These are phyloP conservation scores for Boloria selene DNA, from an alignment of 2,888 invertebrate species.

Conservation along the genomic window DNA sequence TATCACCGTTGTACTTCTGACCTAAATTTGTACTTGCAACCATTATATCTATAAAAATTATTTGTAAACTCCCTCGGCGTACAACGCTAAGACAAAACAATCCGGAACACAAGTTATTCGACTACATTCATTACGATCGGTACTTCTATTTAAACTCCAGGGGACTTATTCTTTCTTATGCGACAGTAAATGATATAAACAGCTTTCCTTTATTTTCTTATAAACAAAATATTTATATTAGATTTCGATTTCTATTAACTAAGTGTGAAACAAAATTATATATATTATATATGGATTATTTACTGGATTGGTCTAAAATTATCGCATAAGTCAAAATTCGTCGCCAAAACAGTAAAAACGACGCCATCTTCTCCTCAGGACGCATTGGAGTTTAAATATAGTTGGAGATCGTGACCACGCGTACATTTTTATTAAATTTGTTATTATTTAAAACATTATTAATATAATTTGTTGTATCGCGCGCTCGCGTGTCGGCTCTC, in stretches of 20 bases:
- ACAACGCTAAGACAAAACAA: conserved; percentile 67
- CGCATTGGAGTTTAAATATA: conserved; percentile 57
- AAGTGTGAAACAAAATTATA: no score
- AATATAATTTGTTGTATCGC: conserved; percentile 81
- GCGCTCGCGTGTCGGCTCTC: conserved; percentile 62
- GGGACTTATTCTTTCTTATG: neutral
- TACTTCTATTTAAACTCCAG: conserved; percentile 52
- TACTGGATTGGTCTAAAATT: conserved; percentile 9
- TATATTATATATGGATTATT: conserved; percentile 6
- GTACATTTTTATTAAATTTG: conserved; percentile 77
- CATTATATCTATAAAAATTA: conserved; percentile 46
- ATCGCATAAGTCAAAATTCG: conserved; percentile 3
- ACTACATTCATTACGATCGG: conserved; percentile 69
- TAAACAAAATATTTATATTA: no score
- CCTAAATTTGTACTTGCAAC: conserved; percentile 69
- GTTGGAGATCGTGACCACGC: conserved; percentile 61
- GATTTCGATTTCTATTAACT: no score
- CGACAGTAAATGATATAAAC: neutral
- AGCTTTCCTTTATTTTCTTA: conserved; percentile 1
- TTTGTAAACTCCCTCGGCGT: conserved; percentile 60
- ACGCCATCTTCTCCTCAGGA: conserved; percentile 59
- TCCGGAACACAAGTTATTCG: conserved; percentile 73
- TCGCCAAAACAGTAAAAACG: conserved; percentile 51
- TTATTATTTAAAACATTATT: conserved; percentile 81
- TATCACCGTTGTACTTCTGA: conserved; percentile 68